Conservation (phyloP, 1,140 invertebrate genomes). For the Vanessa tameamea region DNA sequence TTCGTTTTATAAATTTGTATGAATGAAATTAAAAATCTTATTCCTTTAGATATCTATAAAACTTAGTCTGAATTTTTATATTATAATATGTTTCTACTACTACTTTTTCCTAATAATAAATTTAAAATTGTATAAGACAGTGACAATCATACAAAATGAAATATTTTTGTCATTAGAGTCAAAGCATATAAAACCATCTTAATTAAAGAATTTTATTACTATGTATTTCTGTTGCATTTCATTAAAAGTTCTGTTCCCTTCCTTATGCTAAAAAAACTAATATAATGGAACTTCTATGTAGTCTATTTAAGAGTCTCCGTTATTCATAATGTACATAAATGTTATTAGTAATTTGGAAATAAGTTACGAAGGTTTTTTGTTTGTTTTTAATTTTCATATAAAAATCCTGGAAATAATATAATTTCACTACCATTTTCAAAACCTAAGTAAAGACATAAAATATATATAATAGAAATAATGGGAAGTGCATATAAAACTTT, state of each 20-base stretch:
- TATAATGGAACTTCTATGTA: too few species aligned
- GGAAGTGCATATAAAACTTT: too few species aligned
- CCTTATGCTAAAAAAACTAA: background rate
- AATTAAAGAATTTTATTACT: constrained; percentile 12
- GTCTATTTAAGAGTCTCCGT: too few species aligned
- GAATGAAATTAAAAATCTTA: background rate
- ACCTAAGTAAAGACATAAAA: too few species aligned
- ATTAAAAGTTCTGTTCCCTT: background rate
- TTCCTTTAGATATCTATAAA: background rate
- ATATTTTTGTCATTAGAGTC: constrained; percentile 11
- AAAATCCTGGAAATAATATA: too few species aligned
- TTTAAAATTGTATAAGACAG: constrained; percentile 6
- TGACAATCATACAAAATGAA: constrained; percentile 8
- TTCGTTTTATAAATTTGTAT: constrained; percentile 28
- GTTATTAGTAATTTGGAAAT: too few species aligned
- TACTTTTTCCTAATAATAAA: background rate
- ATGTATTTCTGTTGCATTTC: background rate
- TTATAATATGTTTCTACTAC: background rate
- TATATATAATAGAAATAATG: too few species aligned
- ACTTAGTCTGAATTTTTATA: background rate
- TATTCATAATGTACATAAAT: too few species aligned
- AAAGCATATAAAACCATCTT: constrained; percentile 7
- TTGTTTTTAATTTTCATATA: too few species aligned
- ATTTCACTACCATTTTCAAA: too few species aligned
- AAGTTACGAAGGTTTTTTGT: too few species aligned